Evolutionary conservation across 2,888 invertebrate species (phyloP), one percentile per base, ranked within the genome.

Genomic region (Eutolmus rufibarbis): DNA sequence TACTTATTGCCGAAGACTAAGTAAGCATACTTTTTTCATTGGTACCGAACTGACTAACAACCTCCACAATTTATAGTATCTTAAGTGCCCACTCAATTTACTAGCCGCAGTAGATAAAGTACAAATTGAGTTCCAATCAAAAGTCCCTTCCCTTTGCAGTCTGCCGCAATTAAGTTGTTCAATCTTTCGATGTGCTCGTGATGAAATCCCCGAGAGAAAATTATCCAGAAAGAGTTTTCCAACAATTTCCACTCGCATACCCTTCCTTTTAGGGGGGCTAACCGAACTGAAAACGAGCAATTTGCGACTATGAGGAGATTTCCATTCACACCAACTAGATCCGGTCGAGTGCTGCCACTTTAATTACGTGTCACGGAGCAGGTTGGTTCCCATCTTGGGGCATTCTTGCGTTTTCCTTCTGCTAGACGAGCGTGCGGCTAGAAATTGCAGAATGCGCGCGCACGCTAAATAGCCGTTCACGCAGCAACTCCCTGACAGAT

Each of bases 341-440:
- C 12, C 12, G 23, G 37, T 56, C 23, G n/a, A 31, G 5, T 56
- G 81, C 9, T 56, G 57, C 56, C 7, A 37, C 28, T 56, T 56
- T 81, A 81, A 56, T 56, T 51, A 51, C 81, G 51, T 81, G 51
- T 81, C 34, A n/a, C 56, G 31, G 34, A 31, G 28, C 51, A 56
- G n/a, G 56, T 81, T 81, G 31, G 57, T 8, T 81, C 81, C 81
- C 81, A 81, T 31, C 46, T 81, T 56, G 31, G 56, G 81, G n/a
- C 31, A 81, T n/a, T 51, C 31, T 31, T 51, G 23, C 56, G 51
- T 46, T 43, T 28, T 43, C 28, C n/a, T 81, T 19, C 8, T 51
- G 7, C 19, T 2, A 2, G 23, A 12, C n/a, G 28, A 66, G 66
- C 66, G 66, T 66, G 28, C 9, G 19, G 8, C 66, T 66, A 81